These are phyloP conservation scores for Philaethria dido DNA, from an alignment of 2,888 invertebrate genomes.

Conservation along the genomic window DNA sequence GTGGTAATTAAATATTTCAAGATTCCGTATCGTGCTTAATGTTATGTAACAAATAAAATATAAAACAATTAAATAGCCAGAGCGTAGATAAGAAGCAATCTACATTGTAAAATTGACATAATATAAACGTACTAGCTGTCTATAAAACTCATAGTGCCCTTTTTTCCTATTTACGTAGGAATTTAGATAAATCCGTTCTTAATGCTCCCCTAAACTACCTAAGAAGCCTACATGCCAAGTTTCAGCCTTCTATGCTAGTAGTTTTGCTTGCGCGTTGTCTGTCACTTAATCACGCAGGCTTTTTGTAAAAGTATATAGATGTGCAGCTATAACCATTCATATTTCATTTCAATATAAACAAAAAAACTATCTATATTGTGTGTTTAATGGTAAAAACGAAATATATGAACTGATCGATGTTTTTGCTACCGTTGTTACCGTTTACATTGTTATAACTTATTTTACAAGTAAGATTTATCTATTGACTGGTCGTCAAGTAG, in stretches of 20 bases:
- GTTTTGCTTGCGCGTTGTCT: too few species aligned
- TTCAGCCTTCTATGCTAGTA: too few species aligned
- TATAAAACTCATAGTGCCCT: too few species aligned
- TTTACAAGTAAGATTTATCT: background rate
- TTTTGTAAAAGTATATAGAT: too few species aligned
- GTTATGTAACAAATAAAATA: background rate
- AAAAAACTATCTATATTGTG: background rate
- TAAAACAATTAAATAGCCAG: background rate
- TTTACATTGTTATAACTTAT: background rate
- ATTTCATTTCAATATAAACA: background rate
- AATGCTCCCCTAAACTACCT: too few species aligned
- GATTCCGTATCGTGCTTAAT: background rate
- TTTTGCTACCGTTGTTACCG: background rate
- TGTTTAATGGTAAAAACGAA: background rate
- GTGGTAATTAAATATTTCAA: background rate
- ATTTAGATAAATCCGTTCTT: too few species aligned
- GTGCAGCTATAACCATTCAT: background rate
- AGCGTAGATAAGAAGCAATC: background rate
- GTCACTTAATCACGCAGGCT: too few species aligned
- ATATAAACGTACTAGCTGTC: too few species aligned
- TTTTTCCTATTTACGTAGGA: too few species aligned
- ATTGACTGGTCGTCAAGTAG: background rate
- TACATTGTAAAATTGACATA: too few species aligned
- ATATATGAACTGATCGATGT: background rate
- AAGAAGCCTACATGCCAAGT: too few species aligned